Evolutionary conservation across 2,113 vertebrate genomes (phyloP).

Genomic region (Pangasianodon hypophthalmus): DNA sequence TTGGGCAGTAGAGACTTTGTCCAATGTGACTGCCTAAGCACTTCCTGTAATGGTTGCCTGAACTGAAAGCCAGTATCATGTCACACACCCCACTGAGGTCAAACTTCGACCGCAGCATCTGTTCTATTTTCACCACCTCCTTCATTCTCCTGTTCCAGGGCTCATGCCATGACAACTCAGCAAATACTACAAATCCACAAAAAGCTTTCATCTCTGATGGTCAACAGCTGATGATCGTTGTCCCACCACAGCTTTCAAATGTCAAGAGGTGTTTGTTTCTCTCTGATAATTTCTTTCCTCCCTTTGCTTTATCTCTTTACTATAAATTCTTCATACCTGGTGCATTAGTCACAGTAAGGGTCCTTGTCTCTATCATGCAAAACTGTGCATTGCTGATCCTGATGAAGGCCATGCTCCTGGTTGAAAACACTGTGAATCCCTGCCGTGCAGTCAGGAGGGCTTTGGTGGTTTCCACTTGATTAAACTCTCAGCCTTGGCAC

Average conservation of each 20-base stretch:
- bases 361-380: slow-evolving; percentile 64
- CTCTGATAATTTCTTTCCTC: slow-evolving; percentile 19
- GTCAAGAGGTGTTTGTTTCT: slow-evolving; percentile 42
- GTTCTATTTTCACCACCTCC: slow-evolving; percentile 58
- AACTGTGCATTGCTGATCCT: slow-evolving; percentile 67
- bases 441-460: slow-evolving; percentile 68
- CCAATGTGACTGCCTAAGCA: slow-evolving; percentile 2
- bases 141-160: slow-evolving; percentile 56
- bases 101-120: slow-evolving; percentile 65
- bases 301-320: background rate
- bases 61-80: slow-evolving; percentile 18
- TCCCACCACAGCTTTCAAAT: slow-evolving; percentile 52
- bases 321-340: slow-evolving; percentile 47
- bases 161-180: slow-evolving; percentile 56
- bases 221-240: slow-evolving; percentile 70
- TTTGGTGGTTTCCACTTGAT: slow-evolving; percentile 78
- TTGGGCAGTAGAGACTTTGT: background rate
- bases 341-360: slow-evolving; percentile 70
- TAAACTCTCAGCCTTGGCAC: slow-evolving; percentile 68
- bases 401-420: slow-evolving; percentile 69
- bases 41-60: slow-evolving; percentile 6
- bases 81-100: slow-evolving; percentile 38
- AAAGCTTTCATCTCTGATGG: slow-evolving; percentile 64
- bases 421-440: slow-evolving; percentile 69
- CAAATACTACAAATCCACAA: slow-evolving; percentile 59